A percentile compares a stretch with the other conserved stretches of the same genome.
Evolutionary conservation across 2,888 invertebrate genomes (phyloP).

Genomic region (Dryococelus australis): DNA sequence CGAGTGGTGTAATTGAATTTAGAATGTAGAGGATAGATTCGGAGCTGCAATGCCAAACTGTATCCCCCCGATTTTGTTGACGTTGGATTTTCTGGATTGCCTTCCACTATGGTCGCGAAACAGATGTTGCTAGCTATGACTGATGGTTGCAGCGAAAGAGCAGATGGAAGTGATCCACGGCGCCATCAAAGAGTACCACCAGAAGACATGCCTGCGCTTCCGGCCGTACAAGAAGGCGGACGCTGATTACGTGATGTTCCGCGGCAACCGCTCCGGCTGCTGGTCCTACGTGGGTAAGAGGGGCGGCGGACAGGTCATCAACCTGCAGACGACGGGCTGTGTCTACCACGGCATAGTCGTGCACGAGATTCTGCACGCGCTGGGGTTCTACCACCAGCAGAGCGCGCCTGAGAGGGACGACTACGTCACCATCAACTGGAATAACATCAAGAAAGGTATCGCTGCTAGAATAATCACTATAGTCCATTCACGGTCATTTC

Average conservation of each 20-base stretch:
- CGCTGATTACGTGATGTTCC: conserved; percentile 65
- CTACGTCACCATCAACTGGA: conserved; percentile 60
- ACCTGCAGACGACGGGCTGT: conserved; percentile 59
- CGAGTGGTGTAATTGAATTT: no score
- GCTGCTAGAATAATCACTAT: no score
- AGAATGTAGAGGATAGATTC: no score
- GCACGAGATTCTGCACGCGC: conserved; percentile 64
- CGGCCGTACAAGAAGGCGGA: conserved; percentile 65
- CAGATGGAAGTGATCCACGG: conserved; percentile 61
- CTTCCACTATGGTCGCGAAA: no score
- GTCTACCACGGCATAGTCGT: conserved; percentile 63
- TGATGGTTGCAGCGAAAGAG: conserved; percentile 55
- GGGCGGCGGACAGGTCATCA: conserved; percentile 68
- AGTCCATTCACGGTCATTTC: no score
- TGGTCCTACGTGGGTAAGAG: conserved; percentile 72
- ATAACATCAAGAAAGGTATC: conserved; percentile 60
- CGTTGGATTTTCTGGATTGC: no score
- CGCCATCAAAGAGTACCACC: conserved; percentile 67
- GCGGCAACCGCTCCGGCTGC: conserved; percentile 65
- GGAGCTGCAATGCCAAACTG: no score
- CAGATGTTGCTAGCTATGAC: no score
- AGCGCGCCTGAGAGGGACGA: conserved; percentile 61
- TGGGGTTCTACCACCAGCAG: conserved; percentile 65
- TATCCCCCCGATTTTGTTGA: no score
- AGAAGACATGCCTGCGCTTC: conserved; percentile 70